Evolutionary conservation across 2,888 invertebrate genomes (phyloP), one percentile per base, ranked within the genome.

Genomic region (Macrosoma leucophasiata): DNA sequence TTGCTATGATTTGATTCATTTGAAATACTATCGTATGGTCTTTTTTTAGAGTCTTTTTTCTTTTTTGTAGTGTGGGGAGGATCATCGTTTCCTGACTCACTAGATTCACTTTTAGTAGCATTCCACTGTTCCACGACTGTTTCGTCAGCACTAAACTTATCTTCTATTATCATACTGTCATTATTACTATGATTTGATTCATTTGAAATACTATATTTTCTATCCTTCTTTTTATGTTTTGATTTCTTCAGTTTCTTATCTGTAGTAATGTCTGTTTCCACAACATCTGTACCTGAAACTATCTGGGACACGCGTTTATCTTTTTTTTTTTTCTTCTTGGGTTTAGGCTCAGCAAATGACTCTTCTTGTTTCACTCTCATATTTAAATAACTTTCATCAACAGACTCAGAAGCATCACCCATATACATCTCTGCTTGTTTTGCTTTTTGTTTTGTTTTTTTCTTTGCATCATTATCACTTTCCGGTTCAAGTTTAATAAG

Each of bases 401-500:
- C 35, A n/a, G 42, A 22, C 7, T 49, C 43, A 21, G 37, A 36
- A 4, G 34, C 33, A n/a, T n/a, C n/a, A n/a, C n/a, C n/a, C n/a
- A n/a, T n/a, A n/a, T n/a, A n/a, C n/a, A n/a, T n/a, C n/a, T n/a
- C n/a, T n/a, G n/a, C 19, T 8, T 40, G 30, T 13, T 43, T 44
- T 20, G 25, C 37, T 28, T 30, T 29, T 9, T 34, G 36, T 32
- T 50, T 57, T 17, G 57, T 53, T 27, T 55, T 61, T 37, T 51
- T 55, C n/a, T 30, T 41, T 8, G 22, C 5, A 12, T 69, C 66
- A 25, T 47, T 24, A 27, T 71, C 71, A 56, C 63, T 70, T 14
- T 62, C 60, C 14, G 57, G 55, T 46, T 73, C 71, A 10, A 41
- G 17, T 48, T 68, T 67, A 13, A 67, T 51, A 13, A 47, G 39